Evolutionary conservation across 2,888 invertebrate genomes (phyloP), one percentile per base, ranked within the genome.

Genomic region (Horisme vitalbata): DNA sequence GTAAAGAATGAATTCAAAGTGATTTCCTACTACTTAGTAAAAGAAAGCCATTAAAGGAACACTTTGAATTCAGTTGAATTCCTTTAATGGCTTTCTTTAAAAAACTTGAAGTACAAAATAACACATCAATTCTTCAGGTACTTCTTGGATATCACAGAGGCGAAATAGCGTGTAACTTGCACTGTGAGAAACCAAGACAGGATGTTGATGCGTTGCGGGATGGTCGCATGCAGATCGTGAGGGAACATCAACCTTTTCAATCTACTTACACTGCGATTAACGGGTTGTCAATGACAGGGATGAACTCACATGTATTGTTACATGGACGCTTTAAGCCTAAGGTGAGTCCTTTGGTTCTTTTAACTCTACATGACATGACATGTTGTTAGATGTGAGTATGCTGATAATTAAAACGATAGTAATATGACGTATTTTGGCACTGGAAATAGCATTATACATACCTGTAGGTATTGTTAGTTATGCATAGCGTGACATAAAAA

Each of bases 111-210:
- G n/a, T n/a, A n/a, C n/a, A n/a, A n/a, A n/a, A n/a, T n/a, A n/a
- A n/a, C n/a, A n/a, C n/a, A n/a, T n/a, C n/a, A n/a, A n/a, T 21
- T 26, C 38, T 48, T 62, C 91, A 79, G 78, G 63, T 77, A 0
- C 45, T 76, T 10, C 82, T 95, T 20, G 91, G 93, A 0, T 94
- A 94, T 85, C 93, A 94, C 65, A 84, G 84, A 20, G 92, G 92
- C 1, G 57, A 82, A 3, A 89, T 95, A 41, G 94, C 95, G 0
- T 92, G 93, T 0, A 96, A 95, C 71, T 81, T 95, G 18, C 92
- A 95, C 71, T 94, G 84, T 66, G 82, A 88, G 1, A 78, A 65
- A 1, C 93, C 95, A 0, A 79, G 90, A 3, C 71, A 77, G 30
- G 88, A 86, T 15, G 64, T 91, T 0, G 74, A 75, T 15, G 88